Base-by-base conservation (phyloP, 2,797 vertebrate species). In the Helicolenus hilgendorfi region DNA sequence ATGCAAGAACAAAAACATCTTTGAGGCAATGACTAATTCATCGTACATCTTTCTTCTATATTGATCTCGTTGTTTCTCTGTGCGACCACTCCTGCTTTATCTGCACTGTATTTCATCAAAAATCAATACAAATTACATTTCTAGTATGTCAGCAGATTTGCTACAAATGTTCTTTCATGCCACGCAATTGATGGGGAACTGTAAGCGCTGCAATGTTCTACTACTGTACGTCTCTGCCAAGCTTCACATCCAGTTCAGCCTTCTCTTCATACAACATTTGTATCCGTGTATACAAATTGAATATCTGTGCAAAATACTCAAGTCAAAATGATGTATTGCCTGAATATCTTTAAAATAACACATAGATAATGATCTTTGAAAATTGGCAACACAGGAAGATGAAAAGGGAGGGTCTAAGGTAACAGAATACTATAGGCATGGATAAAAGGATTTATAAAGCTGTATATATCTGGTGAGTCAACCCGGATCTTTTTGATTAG, bases 101-200 rank as follows among this genome's bases (percentile, higher is more conserved):
- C 81, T 85, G 45, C 4, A 15, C 27, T 65, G 55, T 24, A 45
- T 80, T 90, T 88, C 31, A 89, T 63, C 45, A 79, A 62, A 62
- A 79, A 90, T 86, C 89, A 63, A 89, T 93, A 79, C 22, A 73
- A 85, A 90, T 81, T 45, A 69, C 31, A 58, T 87, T 88, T 82
- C 41, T 49, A 36, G 24, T 45, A 53, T 68, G 68, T 79, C 85
- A 83, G 71, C 81, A 88, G 49, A 75, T 49, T 78, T 45, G 49
- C 67, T 33, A 18, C 20, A 27, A 59, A 77, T 76, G 10, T 65
- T 59, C 76, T 70, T 72, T 63, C 38, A 55, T 87, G 69, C 68
- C 26, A 33, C 77, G 79, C 5, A 41, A 53, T 91, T 80, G 29
- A 89, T 77, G 49, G 62, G n/a, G 41, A 53, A 79, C 31, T 74